Evolutionary conservation across 2,888 invertebrate genomes (phyloP).

Genomic region (Leucozona laternaria): DNA sequence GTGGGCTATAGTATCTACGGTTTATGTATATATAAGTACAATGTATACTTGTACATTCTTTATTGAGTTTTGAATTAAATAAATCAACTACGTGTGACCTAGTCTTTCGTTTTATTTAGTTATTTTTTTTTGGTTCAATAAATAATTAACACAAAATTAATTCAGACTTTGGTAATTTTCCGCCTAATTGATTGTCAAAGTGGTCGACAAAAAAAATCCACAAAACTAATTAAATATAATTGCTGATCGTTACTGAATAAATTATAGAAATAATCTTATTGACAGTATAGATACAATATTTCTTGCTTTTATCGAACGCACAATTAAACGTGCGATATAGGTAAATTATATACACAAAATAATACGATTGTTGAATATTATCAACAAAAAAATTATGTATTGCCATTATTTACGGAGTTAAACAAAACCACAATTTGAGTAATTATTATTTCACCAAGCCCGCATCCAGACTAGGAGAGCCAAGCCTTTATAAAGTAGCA

Average conservation of each 20-base stretch:
- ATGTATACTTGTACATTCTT: no score
- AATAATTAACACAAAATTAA: conserved; percentile 34
- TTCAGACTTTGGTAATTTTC: conserved; percentile 42
- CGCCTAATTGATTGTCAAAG: conserved; percentile 62
- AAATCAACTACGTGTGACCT: no score
- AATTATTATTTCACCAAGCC: conserved; percentile 15
- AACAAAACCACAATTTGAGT: conserved; percentile 50
- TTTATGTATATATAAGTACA: no score
- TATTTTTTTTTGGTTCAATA: background rate
- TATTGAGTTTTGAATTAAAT: no score
- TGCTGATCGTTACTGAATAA: conserved; percentile 64
- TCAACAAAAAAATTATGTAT: background rate
- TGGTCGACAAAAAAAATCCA: conserved; percentile 34
- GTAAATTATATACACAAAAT: no score
- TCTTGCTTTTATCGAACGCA: background rate
- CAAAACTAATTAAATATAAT: conserved; percentile 65
- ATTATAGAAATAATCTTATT: conserved; percentile 54
- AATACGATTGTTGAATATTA: conserved; percentile 49
- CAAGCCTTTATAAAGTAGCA: background rate
- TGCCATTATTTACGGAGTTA: conserved; percentile 39
- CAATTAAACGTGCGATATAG: no score
- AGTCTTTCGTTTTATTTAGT: no score
- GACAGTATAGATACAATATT: background rate
- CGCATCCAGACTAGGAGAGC: no score
- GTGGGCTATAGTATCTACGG: no score